Evolutionary conservation across 2,113 vertebrate genomes (phyloP).

Genomic region (Etheostoma spectabile): DNA sequence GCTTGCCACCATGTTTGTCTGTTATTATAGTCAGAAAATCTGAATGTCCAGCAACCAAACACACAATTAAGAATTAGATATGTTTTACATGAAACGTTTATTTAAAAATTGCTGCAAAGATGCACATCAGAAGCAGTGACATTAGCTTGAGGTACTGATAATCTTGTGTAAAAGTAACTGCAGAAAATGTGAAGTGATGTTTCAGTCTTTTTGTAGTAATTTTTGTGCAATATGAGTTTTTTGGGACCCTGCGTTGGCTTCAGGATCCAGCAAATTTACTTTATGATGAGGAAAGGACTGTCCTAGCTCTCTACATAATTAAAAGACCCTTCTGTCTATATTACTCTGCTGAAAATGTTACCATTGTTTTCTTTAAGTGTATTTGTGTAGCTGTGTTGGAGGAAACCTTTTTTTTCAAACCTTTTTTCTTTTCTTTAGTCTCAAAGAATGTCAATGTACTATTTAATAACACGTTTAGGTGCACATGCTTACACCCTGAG

Average conservation of each 20-base stretch:
- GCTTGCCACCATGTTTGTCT: not conserved
- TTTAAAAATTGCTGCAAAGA: not conserved
- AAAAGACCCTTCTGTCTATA: not conserved
- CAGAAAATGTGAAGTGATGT: not conserved
- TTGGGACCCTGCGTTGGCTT: not conserved
- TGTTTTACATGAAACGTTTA: not conserved
- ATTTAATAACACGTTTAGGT: not conserved
- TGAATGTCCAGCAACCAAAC: not conserved
- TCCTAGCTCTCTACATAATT: not conserved
- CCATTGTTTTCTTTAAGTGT: not conserved
- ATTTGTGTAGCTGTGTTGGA: not conserved
- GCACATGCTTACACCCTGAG: not conserved
- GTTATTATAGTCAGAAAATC: not conserved
- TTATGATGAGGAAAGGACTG: not conserved
- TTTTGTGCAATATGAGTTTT: not conserved
- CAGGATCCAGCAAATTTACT: not conserved
- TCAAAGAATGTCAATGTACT: no score
- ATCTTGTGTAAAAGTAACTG: not conserved
- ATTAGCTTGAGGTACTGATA: not conserved
- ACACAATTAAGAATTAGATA: not conserved
- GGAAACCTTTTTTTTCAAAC: not conserved
- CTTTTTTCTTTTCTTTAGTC: not conserved
- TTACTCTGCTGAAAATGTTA: not conserved
- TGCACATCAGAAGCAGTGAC: not conserved
- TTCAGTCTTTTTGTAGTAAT: not conserved